A percentile compares a stretch with the other conserved stretches of the same genome.
Evolutionary conservation across 2,888 invertebrate genomes (phyloP).

Genomic region (Notodonta dromedarius): DNA sequence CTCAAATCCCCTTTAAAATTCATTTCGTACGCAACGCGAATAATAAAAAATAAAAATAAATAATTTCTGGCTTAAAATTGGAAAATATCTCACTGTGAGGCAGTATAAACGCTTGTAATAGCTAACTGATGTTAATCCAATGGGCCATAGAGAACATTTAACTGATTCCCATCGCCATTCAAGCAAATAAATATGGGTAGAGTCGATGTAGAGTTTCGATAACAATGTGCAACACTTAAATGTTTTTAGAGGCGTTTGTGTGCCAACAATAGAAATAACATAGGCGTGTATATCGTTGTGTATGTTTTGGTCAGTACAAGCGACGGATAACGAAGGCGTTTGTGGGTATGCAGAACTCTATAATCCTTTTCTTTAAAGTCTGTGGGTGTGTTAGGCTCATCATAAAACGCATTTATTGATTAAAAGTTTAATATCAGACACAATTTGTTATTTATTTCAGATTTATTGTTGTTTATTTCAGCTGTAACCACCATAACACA

Average conservation of each 20-base stretch:
- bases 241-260: too few species aligned
- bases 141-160: conserved; percentile 70
- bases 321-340: too few species aligned
- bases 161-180: conserved; percentile 62
- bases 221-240: neutral
- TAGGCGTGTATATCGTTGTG: too few species aligned
- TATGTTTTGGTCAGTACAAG: too few species aligned
- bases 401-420: too few species aligned
- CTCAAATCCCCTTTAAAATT: conserved; percentile 10
- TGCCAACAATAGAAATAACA: too few species aligned
- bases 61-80: conserved; percentile 40
- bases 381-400: too few species aligned
- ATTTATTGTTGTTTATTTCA: too few species aligned
- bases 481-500: neutral
- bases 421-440: too few species aligned
- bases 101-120: conserved; percentile 60
- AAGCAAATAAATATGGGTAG: conserved; percentile 53
- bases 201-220: neutral
- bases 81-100: conserved; percentile 58
- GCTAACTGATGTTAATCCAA: conserved; percentile 75
- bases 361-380: too few species aligned
- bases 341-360: too few species aligned
- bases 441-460: too few species aligned
- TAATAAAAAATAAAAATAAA: conserved; percentile 30
- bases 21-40: conserved; percentile 25